These are phyloP conservation scores for Sebastes diploproa DNA, from an alignment of 2,797 vertebrate species.

Conservation along the genomic window DNA sequence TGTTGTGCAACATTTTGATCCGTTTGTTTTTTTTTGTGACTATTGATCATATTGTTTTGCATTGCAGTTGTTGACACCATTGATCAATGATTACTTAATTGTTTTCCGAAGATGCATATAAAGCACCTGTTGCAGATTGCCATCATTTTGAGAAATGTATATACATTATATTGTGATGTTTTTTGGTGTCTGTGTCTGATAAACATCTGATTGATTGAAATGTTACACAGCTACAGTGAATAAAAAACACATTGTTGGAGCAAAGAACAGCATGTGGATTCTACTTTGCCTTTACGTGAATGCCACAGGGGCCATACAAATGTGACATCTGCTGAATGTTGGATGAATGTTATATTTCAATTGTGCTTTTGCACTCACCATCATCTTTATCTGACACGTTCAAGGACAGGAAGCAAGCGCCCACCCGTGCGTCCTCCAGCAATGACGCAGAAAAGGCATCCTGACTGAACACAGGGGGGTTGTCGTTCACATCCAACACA, in stretches of 20 bases:
- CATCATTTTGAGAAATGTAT: background rate
- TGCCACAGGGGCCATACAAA: background rate
- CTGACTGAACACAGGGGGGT: constrained; percentile 77
- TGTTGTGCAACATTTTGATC: background rate
- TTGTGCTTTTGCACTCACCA: constrained; percentile 62
- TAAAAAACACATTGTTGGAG: no score
- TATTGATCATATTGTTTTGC: background rate
- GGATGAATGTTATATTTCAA: background rate
- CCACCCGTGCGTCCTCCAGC: constrained; percentile 66
- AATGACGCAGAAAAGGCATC: constrained; percentile 63
- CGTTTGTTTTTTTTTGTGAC: background rate
- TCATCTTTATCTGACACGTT: constrained; percentile 81
- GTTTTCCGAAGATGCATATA: background rate
- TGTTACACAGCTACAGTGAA: no score
- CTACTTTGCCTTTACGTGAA: background rate
- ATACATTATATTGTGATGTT: background rate
- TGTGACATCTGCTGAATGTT: background rate
- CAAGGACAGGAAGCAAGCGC: constrained; percentile 76
- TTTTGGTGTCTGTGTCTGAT: background rate
- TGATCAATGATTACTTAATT: background rate
- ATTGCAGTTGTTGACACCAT: background rate
- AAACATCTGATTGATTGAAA: no score
- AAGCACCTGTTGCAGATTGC: background rate
- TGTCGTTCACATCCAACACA: constrained; percentile 84
- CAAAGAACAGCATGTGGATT: background rate